Conservation (phyloP, 2,888 invertebrate genomes). For the Sinhomidia bicolor region DNA sequence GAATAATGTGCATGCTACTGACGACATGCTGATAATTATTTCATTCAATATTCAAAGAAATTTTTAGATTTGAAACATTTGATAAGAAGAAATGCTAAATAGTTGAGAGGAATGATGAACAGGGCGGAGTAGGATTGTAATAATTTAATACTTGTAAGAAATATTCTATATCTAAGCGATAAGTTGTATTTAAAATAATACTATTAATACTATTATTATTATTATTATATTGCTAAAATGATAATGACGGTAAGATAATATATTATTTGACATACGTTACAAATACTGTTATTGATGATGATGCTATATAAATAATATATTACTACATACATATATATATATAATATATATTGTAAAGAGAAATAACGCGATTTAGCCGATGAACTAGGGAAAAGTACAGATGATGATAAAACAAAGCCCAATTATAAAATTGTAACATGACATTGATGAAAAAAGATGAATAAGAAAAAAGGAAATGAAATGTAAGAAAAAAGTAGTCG, state of each 20-base stretch:
- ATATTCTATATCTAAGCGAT: neutral
- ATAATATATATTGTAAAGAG: conserved; percentile 4
- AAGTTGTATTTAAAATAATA: conserved; percentile 8
- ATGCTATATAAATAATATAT: neutral
- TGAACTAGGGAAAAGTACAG: neutral
- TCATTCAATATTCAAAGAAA: too few species aligned
- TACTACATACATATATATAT: neutral
- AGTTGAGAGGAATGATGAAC: too few species aligned
- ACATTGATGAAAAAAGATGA: conserved; percentile 41
- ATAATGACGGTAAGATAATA: neutral
- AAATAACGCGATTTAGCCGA: conserved; percentile 15
- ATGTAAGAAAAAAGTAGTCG: neutral
- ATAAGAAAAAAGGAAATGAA: conserved; percentile 5
- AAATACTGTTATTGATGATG: neutral
- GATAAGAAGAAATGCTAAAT: too few species aligned
- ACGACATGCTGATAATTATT: too few species aligned
- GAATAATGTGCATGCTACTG: too few species aligned
- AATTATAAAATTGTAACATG: conserved; percentile 51
- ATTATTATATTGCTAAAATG: neutral
- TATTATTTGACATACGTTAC: neutral
- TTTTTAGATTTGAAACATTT: too few species aligned
- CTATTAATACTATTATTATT: neutral
- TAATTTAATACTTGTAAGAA: too few species aligned
- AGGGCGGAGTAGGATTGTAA: too few species aligned
- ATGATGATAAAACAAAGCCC: conserved; percentile 17